A percentile compares a stretch with the other conserved stretches of the same genome.
phyloP scores from a whole-genome alignment of 2,113 vertebrate genomes.

The Camelus bactrianus region DNA sequence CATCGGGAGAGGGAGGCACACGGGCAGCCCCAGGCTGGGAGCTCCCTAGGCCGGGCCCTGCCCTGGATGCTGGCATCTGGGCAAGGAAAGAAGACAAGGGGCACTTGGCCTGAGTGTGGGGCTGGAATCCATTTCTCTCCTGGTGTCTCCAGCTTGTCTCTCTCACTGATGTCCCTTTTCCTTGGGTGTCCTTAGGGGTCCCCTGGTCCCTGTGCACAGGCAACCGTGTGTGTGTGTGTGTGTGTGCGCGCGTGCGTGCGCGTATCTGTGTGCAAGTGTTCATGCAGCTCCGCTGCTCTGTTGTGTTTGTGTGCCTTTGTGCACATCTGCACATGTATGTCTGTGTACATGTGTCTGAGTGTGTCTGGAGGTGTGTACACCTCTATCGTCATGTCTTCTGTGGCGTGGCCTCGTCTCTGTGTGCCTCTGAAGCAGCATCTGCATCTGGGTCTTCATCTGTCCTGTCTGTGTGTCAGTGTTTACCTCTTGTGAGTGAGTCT shows the following conservation, averaged over 20 bases:
- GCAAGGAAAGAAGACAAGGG: not conserved
- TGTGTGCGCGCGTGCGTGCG: not conserved
- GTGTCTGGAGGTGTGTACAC: not conserved
- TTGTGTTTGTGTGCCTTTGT: not conserved
- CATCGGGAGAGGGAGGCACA: not conserved
- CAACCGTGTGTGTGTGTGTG: not conserved
- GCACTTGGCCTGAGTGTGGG: not conserved
- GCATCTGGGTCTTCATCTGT: slow-evolving; percentile 33
- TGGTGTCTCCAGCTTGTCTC: not conserved
- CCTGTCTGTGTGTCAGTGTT: slow-evolving; percentile 44
- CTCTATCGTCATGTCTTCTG: not conserved
- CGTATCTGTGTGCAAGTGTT: rapidly evolving
- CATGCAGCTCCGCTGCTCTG: not conserved
- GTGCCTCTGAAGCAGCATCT: not conserved
- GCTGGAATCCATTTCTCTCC: not conserved
- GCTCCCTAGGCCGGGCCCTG: not conserved
- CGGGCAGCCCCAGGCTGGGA: no score
- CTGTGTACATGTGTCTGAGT: not conserved
- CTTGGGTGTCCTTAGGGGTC: not conserved
- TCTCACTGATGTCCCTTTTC: not conserved
- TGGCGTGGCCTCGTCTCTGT: not conserved
- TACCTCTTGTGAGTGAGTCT: not conserved
- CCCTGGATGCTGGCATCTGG: no score
- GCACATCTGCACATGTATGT: not conserved
- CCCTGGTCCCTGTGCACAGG: not conserved